Base-by-base conservation (phyloP, 2,888 invertebrate species). In the Selenia dentaria region DNA sequence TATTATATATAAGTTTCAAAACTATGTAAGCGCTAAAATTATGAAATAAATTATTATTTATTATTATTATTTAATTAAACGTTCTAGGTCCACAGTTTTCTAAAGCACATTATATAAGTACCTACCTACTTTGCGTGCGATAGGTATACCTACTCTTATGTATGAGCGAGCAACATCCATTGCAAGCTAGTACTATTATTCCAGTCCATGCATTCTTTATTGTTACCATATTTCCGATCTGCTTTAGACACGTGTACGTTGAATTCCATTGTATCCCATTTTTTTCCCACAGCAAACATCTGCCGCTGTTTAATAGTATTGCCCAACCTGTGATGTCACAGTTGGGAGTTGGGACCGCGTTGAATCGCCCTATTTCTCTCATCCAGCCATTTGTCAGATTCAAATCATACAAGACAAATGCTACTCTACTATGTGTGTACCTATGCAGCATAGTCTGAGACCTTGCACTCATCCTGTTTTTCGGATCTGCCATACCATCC, bases 401-500 rank as follows among this genome's bases (percentile, higher is more conserved):
- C 39, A 48, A 49, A 45, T 39, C 4, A 26, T 16, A 24, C 11
- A 16, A 36, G 16, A 26, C 13, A 18, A 1, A 10, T 32, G 10
- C 2, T 18, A 18, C n/a, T 10, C 16, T 11, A 32, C 20, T 18
- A 6, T 24, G 24, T 24, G 24, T 8, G 2, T 14, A 14, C 2
- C 6, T 22, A 31, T 16, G 6, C 24, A 28, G 16, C 10, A 27
- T 10, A 44, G 32, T 18, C 31, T 16, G 38, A 53, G 57, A 44
- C 61, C 62, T 67, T 58, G 65, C 14, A 46, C 46, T 46, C 66
- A 61, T 70, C 70, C 64, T 70, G 64, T 60, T 57, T 60, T 60
- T 62, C 59, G 57, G 43, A 35, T 50, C 51, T 45, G 52, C 48
- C 43, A 44, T 39, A 34, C 55, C 51, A 59, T 58, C 51, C 40